A percentile compares a stretch with the other conserved stretches of the same genome.
Conservation (phyloP, 1,140 invertebrate genomes). For the Polypedilum vanderplanki region DNA sequence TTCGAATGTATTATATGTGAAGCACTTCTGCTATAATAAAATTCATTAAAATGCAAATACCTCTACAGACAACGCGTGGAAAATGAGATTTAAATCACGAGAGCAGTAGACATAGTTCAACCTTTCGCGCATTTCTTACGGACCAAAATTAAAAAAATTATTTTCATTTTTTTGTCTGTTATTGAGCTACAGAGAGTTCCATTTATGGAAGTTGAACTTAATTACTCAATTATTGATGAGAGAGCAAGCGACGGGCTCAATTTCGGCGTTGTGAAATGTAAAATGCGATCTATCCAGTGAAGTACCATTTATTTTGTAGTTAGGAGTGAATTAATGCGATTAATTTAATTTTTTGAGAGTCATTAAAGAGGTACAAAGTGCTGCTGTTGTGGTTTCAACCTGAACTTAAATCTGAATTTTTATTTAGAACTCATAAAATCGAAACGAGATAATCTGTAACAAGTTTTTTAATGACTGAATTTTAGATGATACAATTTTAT, state of each 20-base stretch:
- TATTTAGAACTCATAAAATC: too few species aligned
- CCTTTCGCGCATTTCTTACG: neutral
- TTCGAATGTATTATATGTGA: too few species aligned
- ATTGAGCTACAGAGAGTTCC: neutral
- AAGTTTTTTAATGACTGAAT: neutral
- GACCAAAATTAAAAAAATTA: neutral
- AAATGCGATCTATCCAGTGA: neutral
- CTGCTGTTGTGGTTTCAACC: too few species aligned
- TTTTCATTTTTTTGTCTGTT: slow-evolving; percentile 9
- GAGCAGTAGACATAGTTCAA: neutral
- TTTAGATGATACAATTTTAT: too few species aligned
- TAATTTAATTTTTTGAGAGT: too few species aligned
- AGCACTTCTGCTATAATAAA: too few species aligned
- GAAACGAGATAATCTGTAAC: neutral
- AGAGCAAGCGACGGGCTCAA: neutral
- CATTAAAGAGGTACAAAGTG: too few species aligned
- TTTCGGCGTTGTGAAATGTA: neutral
- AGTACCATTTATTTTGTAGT: neutral
- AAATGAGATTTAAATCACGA: neutral
- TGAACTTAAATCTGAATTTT: too few species aligned
- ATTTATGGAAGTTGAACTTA: slow-evolving; percentile 16
- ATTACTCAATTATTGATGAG: slow-evolving; percentile 27
- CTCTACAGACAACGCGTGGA: neutral
- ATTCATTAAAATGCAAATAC: too few species aligned
- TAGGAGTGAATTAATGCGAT: neutral